A percentile compares a stretch with the other conserved stretches of the same genome.
phyloP scores from a whole-genome alignment of 2,797 vertebrate genomes.

The Graptemys geographica region DNA sequence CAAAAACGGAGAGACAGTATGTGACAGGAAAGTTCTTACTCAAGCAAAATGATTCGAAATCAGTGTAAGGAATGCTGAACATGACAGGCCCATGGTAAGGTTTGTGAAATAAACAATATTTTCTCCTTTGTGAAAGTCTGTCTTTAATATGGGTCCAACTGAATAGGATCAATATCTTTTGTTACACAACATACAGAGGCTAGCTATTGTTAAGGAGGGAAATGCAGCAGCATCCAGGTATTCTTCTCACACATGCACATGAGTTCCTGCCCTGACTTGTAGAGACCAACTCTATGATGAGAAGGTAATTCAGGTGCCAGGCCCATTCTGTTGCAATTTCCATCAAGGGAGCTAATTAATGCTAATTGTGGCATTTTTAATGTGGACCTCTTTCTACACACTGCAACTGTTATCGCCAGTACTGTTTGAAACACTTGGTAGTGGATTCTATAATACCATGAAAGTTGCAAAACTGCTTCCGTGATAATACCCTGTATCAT shows the following conservation, averaged over 20 bases:
- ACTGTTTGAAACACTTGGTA: not conserved
- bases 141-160: not conserved
- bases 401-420: not conserved
- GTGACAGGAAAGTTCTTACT: constrained; percentile 1
- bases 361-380: not conserved
- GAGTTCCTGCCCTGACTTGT: not conserved
- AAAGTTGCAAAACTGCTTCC: constrained; percentile 3
- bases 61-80: not conserved
- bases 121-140: not conserved
- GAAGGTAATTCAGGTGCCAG: not conserved
- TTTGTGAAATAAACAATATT: not conserved
- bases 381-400: not conserved
- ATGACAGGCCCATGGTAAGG: not conserved
- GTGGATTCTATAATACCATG: not conserved
- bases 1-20: not conserved
- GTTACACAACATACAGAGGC: not conserved
- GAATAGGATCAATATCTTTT: not conserved
- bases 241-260: not conserved
- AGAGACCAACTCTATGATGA: not conserved
- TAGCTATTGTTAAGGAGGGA: not conserved
- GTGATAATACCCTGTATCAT: not conserved
- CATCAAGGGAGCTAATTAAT: not conserved
- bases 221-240: not conserved
- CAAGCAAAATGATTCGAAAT: not conserved
- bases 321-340: not conserved